Base-by-base conservation (phyloP, 2,797 vertebrate genomes). In the Tokudaia muenninki region DNA sequence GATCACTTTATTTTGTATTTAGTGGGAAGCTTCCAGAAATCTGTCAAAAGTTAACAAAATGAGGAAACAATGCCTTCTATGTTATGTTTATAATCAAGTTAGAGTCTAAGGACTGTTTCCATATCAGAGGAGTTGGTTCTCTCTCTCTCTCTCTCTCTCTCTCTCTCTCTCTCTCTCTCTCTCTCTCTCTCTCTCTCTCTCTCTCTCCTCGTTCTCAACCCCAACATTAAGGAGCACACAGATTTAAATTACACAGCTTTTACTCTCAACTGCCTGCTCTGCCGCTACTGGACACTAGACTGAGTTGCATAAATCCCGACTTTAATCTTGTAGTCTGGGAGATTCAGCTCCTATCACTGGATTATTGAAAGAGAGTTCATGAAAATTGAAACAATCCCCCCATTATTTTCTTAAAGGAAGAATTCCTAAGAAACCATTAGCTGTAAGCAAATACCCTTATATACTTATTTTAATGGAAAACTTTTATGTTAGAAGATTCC, bases 311-410 rank as follows among this genome's bases (percentile, higher is more conserved):
- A 89, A 88, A 95, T 87, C 74, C 82, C 31, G 87, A 95, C 91
- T 34, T 95, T 95, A 94, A 90, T 82, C 78, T 89, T 96, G 89
- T 86, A 92, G 96, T 97, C 97, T 63, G 67, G 41, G 52, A 94
- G 9, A 8, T 67, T 67, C 29, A 74, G 79, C 82, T 52, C 90
- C 3, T 82, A 78, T 94, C 96, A 63, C 4, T 63, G 57, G 57
- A 94, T 92, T 29, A 31, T 82, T 96, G 86, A 86, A 96, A 96
- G 96, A 95, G 67, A 97, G 70, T 91, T 88, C 89, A 94, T 94
- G 96, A 95, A 93, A 96, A 97, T 63, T 90, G 91, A 91, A 95
- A 96, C 97, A 96, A 91, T 16, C 47, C 86, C 83, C 95, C 96
- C 3, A 0, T 94, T 96, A 92, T 89, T 96, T 97, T 97, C 92